Evolutionary conservation across 2,113 vertebrate species (phyloP), one percentile per base, ranked within the genome.

Genomic region (Phycodurus eques): DNA sequence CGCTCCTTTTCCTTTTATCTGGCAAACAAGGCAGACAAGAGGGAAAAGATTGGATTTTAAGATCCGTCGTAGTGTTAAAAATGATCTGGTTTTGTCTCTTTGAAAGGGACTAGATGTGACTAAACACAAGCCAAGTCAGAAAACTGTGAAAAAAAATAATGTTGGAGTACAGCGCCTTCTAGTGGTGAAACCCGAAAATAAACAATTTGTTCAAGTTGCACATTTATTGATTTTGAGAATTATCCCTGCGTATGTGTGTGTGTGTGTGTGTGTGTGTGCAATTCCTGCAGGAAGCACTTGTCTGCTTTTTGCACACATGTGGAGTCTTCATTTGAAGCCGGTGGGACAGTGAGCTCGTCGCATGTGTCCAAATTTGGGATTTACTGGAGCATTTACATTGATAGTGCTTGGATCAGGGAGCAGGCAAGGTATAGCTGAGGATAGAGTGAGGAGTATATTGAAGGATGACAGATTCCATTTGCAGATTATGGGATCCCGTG

Each of bases 361-460:
- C 27, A 27, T 27, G 27, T 27, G 27, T 27, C 27, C 27, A 27
- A 27, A 27, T 1, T 27, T 27, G 27, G 78, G 80, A 79, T 81
- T 78, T 73, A 67, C 43, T 19, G 1, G 19, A n/a, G 72, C 74
- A 85, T 79, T 83, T 71, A 63, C 43, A 35, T 0, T 0, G 46
- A 68, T 56, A 49, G 64, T 1, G 14, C 61, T 72, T 72, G 78
- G 81, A 67, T 61, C 43, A 35, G 51, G 59, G 59, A 43, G 17
- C 51, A 57, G 22, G 3, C 53, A 8, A 56, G 27, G 14, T 12
- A 61, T 70, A 70, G 75, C 68, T 85, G 71, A 82, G 72, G 35
- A 14, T 78, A 74, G 63, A 73, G 72, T 74, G 59, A 71, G n/a
- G 54, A 46, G 35, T 71, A 73, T 44, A 27, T 22, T 53, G 69